Conservation (phyloP, 1,140 invertebrate species). For the Hylaeus volcanicus region DNA sequence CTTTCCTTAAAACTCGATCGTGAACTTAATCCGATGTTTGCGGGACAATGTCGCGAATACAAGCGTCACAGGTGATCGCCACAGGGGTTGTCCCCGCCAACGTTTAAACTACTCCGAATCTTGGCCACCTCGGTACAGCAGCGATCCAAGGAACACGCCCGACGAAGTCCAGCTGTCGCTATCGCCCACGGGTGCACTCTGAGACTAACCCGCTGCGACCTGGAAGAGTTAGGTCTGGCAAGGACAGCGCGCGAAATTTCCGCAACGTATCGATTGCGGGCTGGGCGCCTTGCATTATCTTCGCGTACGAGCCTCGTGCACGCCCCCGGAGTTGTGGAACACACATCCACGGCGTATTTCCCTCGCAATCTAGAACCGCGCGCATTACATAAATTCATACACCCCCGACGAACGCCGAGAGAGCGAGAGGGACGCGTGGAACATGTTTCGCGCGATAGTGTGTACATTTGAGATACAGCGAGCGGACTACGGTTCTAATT, state of each 20-base stretch:
- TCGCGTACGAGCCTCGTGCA: constrained; percentile 3
- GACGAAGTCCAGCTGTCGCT: constrained; percentile 18
- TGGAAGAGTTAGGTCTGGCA: constrained; percentile 10
- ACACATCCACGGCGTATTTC: constrained; percentile 45
- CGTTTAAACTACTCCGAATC: constrained; percentile 7
- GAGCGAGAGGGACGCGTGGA: constrained; percentile 41
- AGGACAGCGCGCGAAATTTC: constrained; percentile 58
- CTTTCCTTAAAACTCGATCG: no score
- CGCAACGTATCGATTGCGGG: constrained; percentile 59
- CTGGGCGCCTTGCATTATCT: constrained; percentile 45
- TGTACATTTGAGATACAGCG: constrained; percentile 77
- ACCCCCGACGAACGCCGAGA: constrained; percentile 9
- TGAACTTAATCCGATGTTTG: no score
- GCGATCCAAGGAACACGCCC: constrained; percentile 2
- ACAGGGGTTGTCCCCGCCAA: neutral
- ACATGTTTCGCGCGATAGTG: constrained; percentile 73
- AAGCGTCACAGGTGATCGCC: neutral
- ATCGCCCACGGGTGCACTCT: neutral
- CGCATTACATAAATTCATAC: constrained; percentile 64
- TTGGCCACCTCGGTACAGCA: neutral
- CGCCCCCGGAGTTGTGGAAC: constrained; percentile 38
- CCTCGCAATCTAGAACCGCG: constrained; percentile 60
- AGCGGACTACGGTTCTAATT: constrained; percentile 76
- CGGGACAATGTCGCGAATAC: neutral
- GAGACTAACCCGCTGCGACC: neutral